Conservation (phyloP, 2,113 vertebrate genomes). For the Equus quagga region DNA sequence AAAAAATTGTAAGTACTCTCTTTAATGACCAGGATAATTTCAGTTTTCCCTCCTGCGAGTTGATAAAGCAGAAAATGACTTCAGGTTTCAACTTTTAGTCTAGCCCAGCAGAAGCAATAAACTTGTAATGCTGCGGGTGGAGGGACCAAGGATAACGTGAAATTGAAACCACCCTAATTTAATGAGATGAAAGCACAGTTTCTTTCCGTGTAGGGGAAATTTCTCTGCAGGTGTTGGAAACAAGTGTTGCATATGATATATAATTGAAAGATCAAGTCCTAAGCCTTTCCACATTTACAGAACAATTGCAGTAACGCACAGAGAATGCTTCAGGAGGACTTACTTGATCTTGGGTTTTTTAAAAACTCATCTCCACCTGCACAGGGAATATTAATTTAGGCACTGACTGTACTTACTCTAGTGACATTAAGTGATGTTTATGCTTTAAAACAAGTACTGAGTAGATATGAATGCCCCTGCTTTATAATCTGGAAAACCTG, state of each 20-base stretch:
- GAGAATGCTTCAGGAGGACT: background rate
- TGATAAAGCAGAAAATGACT: conserved; percentile 85
- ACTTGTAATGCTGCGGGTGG: conserved; percentile 58
- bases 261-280: conserved; percentile 81
- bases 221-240: conserved; percentile 76
- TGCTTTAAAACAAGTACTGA: background rate
- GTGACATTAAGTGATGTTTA: background rate
- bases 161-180: conserved; percentile 80
- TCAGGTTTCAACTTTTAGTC: conserved; percentile 67
- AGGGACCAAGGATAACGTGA: conserved; percentile 69
- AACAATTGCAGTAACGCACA: conserved; percentile 56
- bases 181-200: conserved; percentile 74
- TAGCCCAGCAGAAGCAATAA: conserved; percentile 72
- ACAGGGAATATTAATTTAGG: background rate
- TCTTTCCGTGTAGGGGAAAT: conserved; percentile 48
- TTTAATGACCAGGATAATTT: conserved; percentile 75
- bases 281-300: conserved; percentile 61
- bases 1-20: conserved; percentile 96
- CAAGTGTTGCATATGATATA: conserved; percentile 77
- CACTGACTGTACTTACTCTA: background rate
- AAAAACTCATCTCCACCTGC: background rate
- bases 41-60: conserved; percentile 59
- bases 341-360: background rate
- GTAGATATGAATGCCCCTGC: background rate
- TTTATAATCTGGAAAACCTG: background rate